Evolutionary conservation across 2,888 invertebrate genomes (phyloP), one percentile per base, ranked within the genome.

Genomic region (Brenthis daphne): DNA sequence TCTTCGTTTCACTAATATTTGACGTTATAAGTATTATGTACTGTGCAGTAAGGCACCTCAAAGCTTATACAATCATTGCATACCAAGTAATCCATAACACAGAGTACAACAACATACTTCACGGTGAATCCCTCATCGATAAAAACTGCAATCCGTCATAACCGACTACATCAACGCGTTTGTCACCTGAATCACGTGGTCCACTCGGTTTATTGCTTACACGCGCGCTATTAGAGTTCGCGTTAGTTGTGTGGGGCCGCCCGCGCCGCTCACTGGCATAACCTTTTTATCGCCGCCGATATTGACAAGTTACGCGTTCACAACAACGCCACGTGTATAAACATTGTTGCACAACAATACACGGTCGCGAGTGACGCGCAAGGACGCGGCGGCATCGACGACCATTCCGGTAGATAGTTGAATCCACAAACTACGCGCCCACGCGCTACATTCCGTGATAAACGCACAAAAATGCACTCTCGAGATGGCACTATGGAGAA

Each of bases 301-400:
- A 75, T 73, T 61, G 72, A 71, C 80, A 69, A 72, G 70, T 74
- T 73, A 79, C 81, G 82, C 84, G 84, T 83, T 83, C 87, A 85
- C 85, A 85, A 86, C 85, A 84, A 73, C 82, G 85, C 89, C 91
- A 91, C 92, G 92, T 92, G 91, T 90, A 87, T 87, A 88, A 90
- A 91, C 90, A 90, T 85, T 88, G 89, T 90, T 87, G 89, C 90
- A 89, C 90, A 90, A 91, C 89, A 90, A 91, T 85, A 89, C 84
- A 85, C 85, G 86, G 82, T 71, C 84, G 77, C 72, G 79, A 77
- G 74, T 79, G 81, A 79, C 80, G 81, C 80, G 82, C 80, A 80
- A 79, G 79, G 77, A 77, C 75, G 73, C 74, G 65, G 37, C 63
- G 65, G 51, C 67, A 66, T 37, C 64, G 48, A 71, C 64, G 48